Evolutionary conservation across 1,140 invertebrate genomes (phyloP), one percentile per base, ranked within the genome.

Genomic region (Thrips palmi): DNA sequence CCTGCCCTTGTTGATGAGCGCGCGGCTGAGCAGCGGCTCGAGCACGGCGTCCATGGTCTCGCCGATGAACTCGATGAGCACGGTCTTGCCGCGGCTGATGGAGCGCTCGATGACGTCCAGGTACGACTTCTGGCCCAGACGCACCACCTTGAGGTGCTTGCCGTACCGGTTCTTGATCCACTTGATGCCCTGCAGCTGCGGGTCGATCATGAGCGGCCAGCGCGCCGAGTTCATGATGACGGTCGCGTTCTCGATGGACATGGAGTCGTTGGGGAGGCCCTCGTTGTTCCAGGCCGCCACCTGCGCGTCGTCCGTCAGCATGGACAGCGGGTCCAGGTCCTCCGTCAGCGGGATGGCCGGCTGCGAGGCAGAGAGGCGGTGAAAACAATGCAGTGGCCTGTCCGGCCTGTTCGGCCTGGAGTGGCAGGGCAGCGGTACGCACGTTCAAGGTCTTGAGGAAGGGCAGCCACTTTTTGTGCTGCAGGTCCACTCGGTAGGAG

Each of bases 151-250:
- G 20, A 94, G 55, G 1, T 68, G 54, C 0, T 71, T 65, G 0
- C 74, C 78, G 47, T 76, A 84, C 48, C 70, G 77, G 6, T 66
- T 78, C 59, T 91, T 92, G 30, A 96, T 89, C 91, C 91, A 96
- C 55, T 92, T 92, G n/a, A 92, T 71, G 4, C 87, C 89, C 68
- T 89, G 84, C 5, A 59, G 48, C 53, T 61, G 83, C 2, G 91
- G 89, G 63, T 96, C 91, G 44, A 96, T 92, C 66, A 94, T 88
- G 1, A 96, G 60, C 0, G 89, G 88, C 86, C 89, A 94, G 28
- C 89, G 64, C 29, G 84, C 71, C 0, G 85, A 87, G 56, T 82
- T 86, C 2, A 74, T 77, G 11, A 94, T 62, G 47, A 96, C 92
- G 4, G 81, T 85, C 4, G 89, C 91, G 58, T 96, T 96, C 60